Base-by-base conservation (phyloP, 1,140 invertebrate genomes). In the Drosophila melanica region DNA sequence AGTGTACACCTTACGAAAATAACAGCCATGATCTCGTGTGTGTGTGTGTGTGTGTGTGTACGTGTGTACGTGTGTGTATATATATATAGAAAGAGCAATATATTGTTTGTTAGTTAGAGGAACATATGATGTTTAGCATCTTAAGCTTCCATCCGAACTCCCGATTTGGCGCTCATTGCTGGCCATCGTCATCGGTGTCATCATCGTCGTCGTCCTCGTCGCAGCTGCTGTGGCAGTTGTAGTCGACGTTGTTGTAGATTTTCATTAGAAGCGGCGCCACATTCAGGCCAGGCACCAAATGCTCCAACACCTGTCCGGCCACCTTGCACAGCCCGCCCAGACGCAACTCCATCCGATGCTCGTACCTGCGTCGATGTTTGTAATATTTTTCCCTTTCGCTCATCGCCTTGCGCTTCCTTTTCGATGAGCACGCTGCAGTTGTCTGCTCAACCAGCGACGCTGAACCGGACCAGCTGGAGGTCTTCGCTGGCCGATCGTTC, bases 311-410 rank as follows among this genome's bases (percentile, higher is more conserved):
- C n/a, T 75, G 72, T 0, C 84, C 81, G n/a, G 84, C 73, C 6
- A 90, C 82, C 0, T 72, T 75, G 23, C 85, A 77, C 12, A 91
- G 18, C 6, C 65, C 73, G 47, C 75, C 80, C 0, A 91, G 64
- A 7, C 87, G 90, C 48, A 69, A 55, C 58, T 91, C 90, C 71
- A 86, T 75, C 23, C 90, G 80, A 42, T 78, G 75, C 54, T 90
- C 82, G 35, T 73, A 91, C 41, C 63, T 78, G 5, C 90, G 74
- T 8, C 90, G 85, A 51, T 91, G 90, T 11, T 84, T 81, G 55
- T 87, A 86, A 59, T 86, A 87, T 39, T 86, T 87, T 0, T 86
- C 75, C 41, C 55, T 80, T 35, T 77, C 84, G 33, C 35, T 81
- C 53, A 77, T 50, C 16, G 20, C 20, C 14, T 69, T 81, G 20